phyloP scores from a whole-genome alignment of 2,888 invertebrate species.

The Matsumyia berberina region DNA sequence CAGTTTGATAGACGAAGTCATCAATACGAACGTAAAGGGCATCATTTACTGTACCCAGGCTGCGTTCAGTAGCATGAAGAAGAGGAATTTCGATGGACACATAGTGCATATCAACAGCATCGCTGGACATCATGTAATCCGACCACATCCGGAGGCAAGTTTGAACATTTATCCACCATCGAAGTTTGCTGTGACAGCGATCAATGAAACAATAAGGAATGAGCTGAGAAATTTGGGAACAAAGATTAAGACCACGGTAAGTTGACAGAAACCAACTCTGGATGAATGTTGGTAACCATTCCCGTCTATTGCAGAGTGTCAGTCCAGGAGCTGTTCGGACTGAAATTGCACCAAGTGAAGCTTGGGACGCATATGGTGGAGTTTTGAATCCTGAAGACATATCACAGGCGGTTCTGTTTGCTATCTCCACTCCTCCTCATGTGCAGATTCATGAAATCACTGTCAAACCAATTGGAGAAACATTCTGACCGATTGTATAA shows the following conservation, averaged over 20 bases:
- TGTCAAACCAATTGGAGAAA: too few relatives aligned
- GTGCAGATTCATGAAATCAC: too few relatives aligned
- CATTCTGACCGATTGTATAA: too few relatives aligned
- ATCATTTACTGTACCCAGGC: slow-evolving; percentile 82
- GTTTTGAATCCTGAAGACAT: too few relatives aligned
- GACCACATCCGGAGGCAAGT: slow-evolving; percentile 1
- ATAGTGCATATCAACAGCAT: slow-evolving; percentile 83
- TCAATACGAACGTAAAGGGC: slow-evolving; percentile 84
- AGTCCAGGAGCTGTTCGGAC: too few relatives aligned
- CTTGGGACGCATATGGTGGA: too few relatives aligned
- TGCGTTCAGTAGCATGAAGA: slow-evolving; percentile 84
- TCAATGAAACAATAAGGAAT: slow-evolving; percentile 81
- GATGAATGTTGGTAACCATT: too few relatives aligned
- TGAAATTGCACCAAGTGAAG: too few relatives aligned
- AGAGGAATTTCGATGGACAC: slow-evolving; percentile 82
- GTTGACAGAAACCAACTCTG: slow-evolving; percentile 39
- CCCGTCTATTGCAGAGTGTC: too few relatives aligned
- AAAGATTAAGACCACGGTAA: slow-evolving; percentile 82
- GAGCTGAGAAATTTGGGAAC: slow-evolving; percentile 80
- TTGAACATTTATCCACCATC: slow-evolving; percentile 76
- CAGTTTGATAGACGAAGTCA: slow-evolving; percentile 72
- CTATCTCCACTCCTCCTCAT: not conserved
- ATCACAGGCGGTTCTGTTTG: too few relatives aligned
- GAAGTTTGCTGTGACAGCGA: slow-evolving; percentile 77
- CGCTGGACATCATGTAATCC: slow-evolving; percentile 72